Conservation (phyloP, 2,888 invertebrate genomes). For the Megalurothrips usitatus region DNA sequence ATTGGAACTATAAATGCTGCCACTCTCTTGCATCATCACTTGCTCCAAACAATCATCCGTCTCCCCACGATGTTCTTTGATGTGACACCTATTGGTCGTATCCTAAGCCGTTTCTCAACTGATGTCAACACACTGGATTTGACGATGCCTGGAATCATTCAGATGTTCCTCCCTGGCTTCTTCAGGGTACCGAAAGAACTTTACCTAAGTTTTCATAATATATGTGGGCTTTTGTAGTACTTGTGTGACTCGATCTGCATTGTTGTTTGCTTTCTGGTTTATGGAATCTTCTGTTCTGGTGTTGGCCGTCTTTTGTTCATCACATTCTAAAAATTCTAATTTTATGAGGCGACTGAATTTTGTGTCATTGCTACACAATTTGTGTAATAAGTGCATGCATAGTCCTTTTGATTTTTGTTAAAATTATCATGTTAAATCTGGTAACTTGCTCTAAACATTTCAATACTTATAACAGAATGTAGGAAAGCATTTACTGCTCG, state of each 20-base stretch:
- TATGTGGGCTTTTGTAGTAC: constrained; percentile 7
- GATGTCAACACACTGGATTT: constrained; percentile 69
- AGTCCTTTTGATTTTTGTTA: too few species aligned
- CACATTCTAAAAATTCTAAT: too few species aligned
- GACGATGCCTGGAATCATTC: constrained; percentile 64
- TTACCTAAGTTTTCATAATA: background rate
- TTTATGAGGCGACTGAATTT: too few species aligned
- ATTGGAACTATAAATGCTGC: constrained; percentile 22
- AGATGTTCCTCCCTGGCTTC: constrained; percentile 55
- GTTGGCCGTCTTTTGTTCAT: too few species aligned
- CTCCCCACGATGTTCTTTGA: constrained; percentile 72
- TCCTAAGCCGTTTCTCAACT: constrained; percentile 73
- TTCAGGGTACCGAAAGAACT: constrained; percentile 10
- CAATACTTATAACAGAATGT: too few species aligned
- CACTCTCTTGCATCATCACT: constrained; percentile 13
- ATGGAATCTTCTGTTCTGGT: too few species aligned
- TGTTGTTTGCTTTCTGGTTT: background rate
- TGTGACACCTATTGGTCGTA: constrained; percentile 72
- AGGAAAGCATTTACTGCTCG: too few species aligned
- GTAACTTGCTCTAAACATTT: too few species aligned
- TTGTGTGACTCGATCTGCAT: background rate
- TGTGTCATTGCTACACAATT: too few species aligned
- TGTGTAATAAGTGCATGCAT: too few species aligned
- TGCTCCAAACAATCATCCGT: constrained; percentile 46
- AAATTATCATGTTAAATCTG: too few species aligned